Conservation (phyloP, 2,113 vertebrate genomes). For the Dicentrarchus labrax region DNA sequence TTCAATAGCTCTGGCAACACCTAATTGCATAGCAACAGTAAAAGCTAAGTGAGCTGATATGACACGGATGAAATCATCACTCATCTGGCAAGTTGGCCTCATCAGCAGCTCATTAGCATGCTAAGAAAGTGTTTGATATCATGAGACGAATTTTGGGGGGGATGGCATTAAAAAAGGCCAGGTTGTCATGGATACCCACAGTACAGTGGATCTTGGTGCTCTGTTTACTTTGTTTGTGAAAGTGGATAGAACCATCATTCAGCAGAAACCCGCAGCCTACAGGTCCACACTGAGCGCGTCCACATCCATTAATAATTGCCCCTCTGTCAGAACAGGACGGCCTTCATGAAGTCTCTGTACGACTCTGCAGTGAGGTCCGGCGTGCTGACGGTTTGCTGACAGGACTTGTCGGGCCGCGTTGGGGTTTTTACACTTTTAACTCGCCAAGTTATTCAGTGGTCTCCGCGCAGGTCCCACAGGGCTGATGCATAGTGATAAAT, state of each 20-base stretch:
- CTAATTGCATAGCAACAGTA: conserved; percentile 35
- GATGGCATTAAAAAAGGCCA: neutral
- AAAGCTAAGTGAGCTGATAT: conserved; percentile 22
- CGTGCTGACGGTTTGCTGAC: conserved; percentile 19
- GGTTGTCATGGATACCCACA: conserved; percentile 70
- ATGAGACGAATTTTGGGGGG: conserved; percentile 26
- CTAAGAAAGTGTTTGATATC: conserved; percentile 17
- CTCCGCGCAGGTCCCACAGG: conserved; percentile 35
- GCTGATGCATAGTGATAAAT: conserved; percentile 55
- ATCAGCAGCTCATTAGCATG: conserved; percentile 38
- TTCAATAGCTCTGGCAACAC: neutral
- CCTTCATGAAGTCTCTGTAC: conserved; percentile 12
- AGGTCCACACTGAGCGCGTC: conserved; percentile 32
- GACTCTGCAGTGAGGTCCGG: conserved; percentile 7
- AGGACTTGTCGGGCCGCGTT: neutral
- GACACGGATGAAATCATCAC: conserved; percentile 24
- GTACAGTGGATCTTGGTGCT: conserved; percentile 27
- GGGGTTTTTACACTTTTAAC: conserved; percentile 20
- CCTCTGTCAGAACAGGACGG: conserved; percentile 30
- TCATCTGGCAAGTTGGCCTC: conserved; percentile 14
- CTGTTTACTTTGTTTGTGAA: conserved; percentile 51
- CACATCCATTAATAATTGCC: conserved; percentile 40
- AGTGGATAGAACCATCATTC: conserved; percentile 56
- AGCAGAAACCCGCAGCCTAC: conserved; percentile 44
- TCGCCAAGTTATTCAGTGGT: conserved; percentile 28